A percentile compares a stretch with the other conserved stretches of the same genome.
phyloP scores from a whole-genome alignment of 2,888 invertebrate species.

The Dolichopus griseipennis region DNA sequence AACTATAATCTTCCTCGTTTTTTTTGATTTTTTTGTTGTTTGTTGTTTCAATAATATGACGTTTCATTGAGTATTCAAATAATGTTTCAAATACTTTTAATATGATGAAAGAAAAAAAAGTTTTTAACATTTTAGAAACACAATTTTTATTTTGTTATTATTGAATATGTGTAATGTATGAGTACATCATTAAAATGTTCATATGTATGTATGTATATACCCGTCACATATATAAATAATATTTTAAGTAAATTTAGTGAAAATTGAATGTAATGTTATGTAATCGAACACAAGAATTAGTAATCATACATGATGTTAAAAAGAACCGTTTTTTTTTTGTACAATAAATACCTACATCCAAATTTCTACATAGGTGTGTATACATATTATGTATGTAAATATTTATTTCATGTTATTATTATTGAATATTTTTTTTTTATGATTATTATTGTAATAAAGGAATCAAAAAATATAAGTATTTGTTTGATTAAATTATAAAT shows the following conservation, averaged over 20 bases:
- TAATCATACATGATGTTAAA: no score
- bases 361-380: no score
- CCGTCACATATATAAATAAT: no score
- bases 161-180: neutral
- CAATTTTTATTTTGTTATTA: neutral
- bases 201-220: neutral
- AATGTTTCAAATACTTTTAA: conserved; percentile 6
- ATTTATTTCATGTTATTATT: no score
- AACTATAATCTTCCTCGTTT: no score
- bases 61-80: conserved; percentile 3
- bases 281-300: neutral
- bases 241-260: neutral
- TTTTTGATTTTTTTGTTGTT: neutral
- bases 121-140: neutral
- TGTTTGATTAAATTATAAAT: no score
- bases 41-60: neutral
- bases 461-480: no score
- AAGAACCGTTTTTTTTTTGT: no score
- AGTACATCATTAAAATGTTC: neutral
- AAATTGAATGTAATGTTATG: conserved; percentile 1
- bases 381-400: no score
- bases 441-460: no score
- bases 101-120: neutral
- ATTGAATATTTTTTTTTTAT: no score
- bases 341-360: no score